Base-by-base conservation (phyloP, 2,797 vertebrate genomes). In the Salmo trutta region DNA sequence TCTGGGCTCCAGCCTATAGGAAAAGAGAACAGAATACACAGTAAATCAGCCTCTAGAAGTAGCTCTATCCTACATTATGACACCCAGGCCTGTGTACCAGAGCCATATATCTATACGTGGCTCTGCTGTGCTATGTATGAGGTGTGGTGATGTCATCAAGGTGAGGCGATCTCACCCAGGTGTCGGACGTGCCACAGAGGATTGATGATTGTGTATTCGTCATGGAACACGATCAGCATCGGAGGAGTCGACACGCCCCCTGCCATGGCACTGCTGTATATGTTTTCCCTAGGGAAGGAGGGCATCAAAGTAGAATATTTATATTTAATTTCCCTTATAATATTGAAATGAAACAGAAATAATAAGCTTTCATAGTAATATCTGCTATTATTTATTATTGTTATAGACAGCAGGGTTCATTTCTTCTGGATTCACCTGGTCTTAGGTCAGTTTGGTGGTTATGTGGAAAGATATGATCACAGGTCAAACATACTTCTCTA, bases 101-200 rank as follows among this genome's bases (percentile, higher is more conserved):
- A 47, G 41, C 41, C 41, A 47, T 47, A 41, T 2, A 8, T 47
- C 41, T 3, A 47, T 47, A 12, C 41, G 14, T 12, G 41, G 41
- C 3, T 47, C 10, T 10, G 3, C 59, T 64, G 8, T 24, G 21
- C 29, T 33, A 29, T 31, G 15, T 27, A 17, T 1, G 27, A 17
- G 14, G 65, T 33, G 36, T 14, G 27, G 16, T 12, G 59, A 19
- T 21, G 36, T 65, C 3, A 33, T 71, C 10, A 27, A 53, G 68
- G 2, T 41, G 29, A 36, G 54, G 29, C 16, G 29, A 24, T 56
- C 93, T 72, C 91, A 99, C 98, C 98, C 0, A 99, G 93, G 75
- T 99, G 97, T 75, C 97, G 94, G 82, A 99, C 94, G 0, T 99
- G 96, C 98, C 98, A 99, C 91, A 95, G 92, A 1, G 98, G 96